Evolutionary conservation across 1,140 invertebrate genomes (phyloP).

Genomic region (Cephus cinctus): DNA sequence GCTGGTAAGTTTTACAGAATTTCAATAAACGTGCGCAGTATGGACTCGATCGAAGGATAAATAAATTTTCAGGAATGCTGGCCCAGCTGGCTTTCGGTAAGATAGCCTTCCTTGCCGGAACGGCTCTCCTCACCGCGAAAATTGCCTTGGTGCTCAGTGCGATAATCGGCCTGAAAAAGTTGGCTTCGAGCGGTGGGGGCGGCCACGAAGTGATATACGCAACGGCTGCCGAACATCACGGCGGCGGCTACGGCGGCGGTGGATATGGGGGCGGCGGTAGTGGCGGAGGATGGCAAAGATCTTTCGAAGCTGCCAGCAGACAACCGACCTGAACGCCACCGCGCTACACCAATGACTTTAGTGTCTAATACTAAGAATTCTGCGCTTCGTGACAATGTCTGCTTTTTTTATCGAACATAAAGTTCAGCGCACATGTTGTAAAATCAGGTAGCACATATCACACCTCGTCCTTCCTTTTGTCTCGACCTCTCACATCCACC

Average conservation of each 20-base stretch:
- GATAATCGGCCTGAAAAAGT: conserved; percentile 65
- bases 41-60: neutral
- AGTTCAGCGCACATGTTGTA: neutral
- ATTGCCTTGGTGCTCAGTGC: conserved; percentile 66
- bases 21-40: neutral
- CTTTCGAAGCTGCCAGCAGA: conserved; percentile 47
- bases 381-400: neutral
- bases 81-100: conserved; percentile 68
- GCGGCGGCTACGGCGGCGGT: conserved; percentile 42
- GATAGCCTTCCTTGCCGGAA: conserved; percentile 66
- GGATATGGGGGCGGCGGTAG: conserved; percentile 31
- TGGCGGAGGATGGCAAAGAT: conserved; percentile 57
- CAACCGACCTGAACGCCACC: conserved; percentile 38
- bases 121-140: conserved; percentile 67
- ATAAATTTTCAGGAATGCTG: conserved; percentile 56
- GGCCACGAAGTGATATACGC: conserved; percentile 63
- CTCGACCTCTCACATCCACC: neutral
- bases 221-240: conserved; percentile 49
- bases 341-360: neutral
- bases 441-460: neutral
- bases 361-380: neutral
- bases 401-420: neutral
- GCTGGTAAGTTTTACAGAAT: conserved; percentile 49
- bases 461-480: neutral
- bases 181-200: conserved; percentile 54